phyloP scores from a whole-genome alignment of 2,888 invertebrate species.

The Pandemis heparana region DNA sequence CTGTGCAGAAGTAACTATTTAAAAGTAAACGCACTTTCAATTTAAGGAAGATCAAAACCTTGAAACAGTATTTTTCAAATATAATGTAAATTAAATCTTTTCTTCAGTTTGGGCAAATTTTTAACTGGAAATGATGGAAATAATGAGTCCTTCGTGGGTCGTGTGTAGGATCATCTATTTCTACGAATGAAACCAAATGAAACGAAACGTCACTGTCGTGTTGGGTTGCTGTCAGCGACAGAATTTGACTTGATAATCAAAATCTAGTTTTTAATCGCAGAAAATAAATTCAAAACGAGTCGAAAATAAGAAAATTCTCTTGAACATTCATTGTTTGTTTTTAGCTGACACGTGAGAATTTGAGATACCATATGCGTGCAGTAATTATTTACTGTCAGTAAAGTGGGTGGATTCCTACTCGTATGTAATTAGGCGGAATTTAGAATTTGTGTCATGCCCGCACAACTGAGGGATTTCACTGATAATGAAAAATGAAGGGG shows the following conservation, averaged over 20 bases:
- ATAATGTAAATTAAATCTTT: too few relatives aligned
- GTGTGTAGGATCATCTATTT: not conserved
- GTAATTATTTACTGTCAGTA: constrained; percentile 47
- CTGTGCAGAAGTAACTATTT: not conserved
- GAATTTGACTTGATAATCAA: constrained; percentile 70
- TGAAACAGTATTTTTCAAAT: too few relatives aligned
- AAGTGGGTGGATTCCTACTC: constrained; percentile 78
- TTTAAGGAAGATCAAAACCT: too few relatives aligned
- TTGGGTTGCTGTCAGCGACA: constrained; percentile 67
- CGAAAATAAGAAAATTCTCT: constrained; percentile 50
- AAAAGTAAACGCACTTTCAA: too few relatives aligned
- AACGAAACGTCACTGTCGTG: constrained; percentile 64
- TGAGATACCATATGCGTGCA: constrained; percentile 35
- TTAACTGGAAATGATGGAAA: not conserved
- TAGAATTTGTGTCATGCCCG: constrained; percentile 76
- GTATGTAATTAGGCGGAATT: constrained; percentile 56
- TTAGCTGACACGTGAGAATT: constrained; percentile 7
- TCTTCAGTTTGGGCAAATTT: not conserved
- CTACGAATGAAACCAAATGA: constrained; percentile 47
- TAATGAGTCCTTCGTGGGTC: too few relatives aligned
- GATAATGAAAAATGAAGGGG: constrained; percentile 87
- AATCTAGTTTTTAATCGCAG: constrained; percentile 63
- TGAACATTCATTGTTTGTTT: constrained; percentile 20
- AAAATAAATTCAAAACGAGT: constrained; percentile 54
- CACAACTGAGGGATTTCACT: constrained; percentile 66